Conservation (phyloP, 2,888 invertebrate genomes). For the Actias luna region DNA sequence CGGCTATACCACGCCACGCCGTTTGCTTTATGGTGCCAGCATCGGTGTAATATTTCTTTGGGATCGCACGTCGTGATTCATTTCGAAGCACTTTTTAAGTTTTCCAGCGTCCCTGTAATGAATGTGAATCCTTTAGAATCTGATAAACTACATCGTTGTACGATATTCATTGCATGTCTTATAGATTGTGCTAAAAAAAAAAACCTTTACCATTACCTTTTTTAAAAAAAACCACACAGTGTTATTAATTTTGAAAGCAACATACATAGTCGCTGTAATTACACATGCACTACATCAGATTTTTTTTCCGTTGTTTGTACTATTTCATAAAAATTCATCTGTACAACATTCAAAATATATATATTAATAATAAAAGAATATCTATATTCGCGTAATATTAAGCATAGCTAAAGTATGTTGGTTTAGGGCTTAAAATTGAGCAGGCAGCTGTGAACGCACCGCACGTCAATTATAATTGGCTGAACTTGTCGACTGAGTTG, state of each 20-base stretch:
- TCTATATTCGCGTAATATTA: slow-evolving; percentile 30
- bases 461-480: slow-evolving; percentile 82
- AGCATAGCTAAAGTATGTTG: slow-evolving; percentile 30
- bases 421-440: slow-evolving; percentile 58
- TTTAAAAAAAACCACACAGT: not conserved
- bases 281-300: too few relatives aligned
- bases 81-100: slow-evolving; percentile 74
- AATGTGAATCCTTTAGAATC: slow-evolving; percentile 50
- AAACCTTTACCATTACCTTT: not conserved
- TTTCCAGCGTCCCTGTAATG: slow-evolving; percentile 74
- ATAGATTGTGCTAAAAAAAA: not conserved
- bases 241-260: not conserved
- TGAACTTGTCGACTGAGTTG: slow-evolving; percentile 77
- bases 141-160: not conserved
- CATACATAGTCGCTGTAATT: too few relatives aligned
- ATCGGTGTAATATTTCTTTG: slow-evolving; percentile 79
- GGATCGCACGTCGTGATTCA: slow-evolving; percentile 81
- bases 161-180: slow-evolving; percentile 32
- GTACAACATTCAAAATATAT: not conserved
- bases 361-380: slow-evolving; percentile 12
- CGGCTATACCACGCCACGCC: slow-evolving; percentile 69
- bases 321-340: not conserved
- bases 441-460: slow-evolving; percentile 67
- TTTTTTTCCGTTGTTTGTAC: not conserved
- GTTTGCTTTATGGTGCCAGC: slow-evolving; percentile 82